These are phyloP conservation scores for Labroides dimidiatus DNA, from an alignment of 2,797 vertebrate species.

Conservation along the genomic window DNA sequence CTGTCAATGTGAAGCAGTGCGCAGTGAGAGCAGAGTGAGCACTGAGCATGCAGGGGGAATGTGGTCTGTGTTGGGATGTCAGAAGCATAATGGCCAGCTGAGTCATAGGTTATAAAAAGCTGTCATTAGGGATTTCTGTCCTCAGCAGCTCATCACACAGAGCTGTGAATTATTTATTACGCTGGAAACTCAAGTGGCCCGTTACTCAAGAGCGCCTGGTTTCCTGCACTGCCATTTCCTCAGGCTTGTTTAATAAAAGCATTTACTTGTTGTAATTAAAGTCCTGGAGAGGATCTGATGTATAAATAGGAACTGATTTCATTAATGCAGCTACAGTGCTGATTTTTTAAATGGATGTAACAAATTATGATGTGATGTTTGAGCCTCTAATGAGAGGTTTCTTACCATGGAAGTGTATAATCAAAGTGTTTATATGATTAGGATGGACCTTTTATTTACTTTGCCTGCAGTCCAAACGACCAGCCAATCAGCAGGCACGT, in stretches of 20 bases:
- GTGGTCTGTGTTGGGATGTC: constrained; percentile 83
- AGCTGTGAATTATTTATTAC: constrained; percentile 88
- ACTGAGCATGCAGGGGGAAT: constrained; percentile 70
- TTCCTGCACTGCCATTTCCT: constrained; percentile 77
- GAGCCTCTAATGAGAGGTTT: constrained; percentile 58
- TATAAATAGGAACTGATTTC: constrained; percentile 61
- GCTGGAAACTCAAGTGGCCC: constrained; percentile 82
- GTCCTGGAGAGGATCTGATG: constrained; percentile 40
- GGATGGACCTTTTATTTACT: constrained; percentile 61
- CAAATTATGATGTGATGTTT: constrained; percentile 47
- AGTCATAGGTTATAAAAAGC: constrained; percentile 90
- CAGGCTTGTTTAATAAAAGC: constrained; percentile 80
- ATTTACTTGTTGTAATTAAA: constrained; percentile 63
- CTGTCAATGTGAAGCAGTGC: constrained; percentile 35
- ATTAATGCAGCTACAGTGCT: constrained; percentile 54
- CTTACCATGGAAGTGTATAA: constrained; percentile 52
- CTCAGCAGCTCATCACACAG: constrained; percentile 85
- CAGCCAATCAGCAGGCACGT: constrained; percentile 62
- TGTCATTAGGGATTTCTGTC: constrained; percentile 87
- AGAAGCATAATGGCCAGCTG: constrained; percentile 83
- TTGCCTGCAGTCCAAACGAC: constrained; percentile 68
- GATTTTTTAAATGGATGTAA: constrained; percentile 49
- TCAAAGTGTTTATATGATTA: constrained; percentile 72
- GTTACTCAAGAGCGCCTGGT: constrained; percentile 79
- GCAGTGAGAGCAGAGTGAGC: constrained; percentile 39